phyloP scores from a whole-genome alignment of 2,113 vertebrate species.

The Cyprinodon tularosa region DNA sequence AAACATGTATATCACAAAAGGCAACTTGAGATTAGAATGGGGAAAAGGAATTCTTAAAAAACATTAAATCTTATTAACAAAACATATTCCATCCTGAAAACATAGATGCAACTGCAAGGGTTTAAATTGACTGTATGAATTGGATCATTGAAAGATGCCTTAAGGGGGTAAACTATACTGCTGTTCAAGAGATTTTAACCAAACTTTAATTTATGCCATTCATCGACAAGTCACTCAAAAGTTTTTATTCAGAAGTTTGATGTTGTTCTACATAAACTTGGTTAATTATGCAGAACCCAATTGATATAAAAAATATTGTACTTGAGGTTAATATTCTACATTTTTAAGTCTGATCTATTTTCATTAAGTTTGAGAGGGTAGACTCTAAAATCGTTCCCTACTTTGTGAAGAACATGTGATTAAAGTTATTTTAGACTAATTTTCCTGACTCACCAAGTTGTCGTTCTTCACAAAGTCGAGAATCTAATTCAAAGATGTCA shows the following conservation, averaged over 20 bases:
- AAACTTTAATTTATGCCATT: no score
- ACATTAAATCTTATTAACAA: no score
- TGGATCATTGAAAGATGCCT: no score
- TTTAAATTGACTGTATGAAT: no score
- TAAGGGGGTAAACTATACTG: no score
- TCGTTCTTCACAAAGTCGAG: constrained; percentile 17
- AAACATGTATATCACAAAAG: no score
- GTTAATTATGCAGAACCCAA: constrained; percentile 8
- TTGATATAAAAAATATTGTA: constrained; percentile 11
- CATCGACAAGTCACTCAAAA: neutral
- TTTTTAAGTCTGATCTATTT: constrained; percentile 10
- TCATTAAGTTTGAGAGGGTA: constrained; percentile 7
- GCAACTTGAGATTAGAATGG: no score
- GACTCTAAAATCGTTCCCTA: constrained; percentile 4
- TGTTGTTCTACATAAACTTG: neutral
- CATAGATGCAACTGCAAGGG: no score
- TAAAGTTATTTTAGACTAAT: constrained; percentile 15
- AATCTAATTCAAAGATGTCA: no score
- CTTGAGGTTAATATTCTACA: constrained; percentile 5
- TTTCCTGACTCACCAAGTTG: constrained; percentile 12
- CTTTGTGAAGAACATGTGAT: constrained; percentile 26
- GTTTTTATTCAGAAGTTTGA: neutral
- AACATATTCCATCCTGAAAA: no score
- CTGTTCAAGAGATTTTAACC: no score
- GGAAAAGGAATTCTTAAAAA: no score